Evolutionary conservation across 2,888 invertebrate genomes (phyloP), one percentile per base, ranked within the genome.

Genomic region (Drosophila barbarae): DNA sequence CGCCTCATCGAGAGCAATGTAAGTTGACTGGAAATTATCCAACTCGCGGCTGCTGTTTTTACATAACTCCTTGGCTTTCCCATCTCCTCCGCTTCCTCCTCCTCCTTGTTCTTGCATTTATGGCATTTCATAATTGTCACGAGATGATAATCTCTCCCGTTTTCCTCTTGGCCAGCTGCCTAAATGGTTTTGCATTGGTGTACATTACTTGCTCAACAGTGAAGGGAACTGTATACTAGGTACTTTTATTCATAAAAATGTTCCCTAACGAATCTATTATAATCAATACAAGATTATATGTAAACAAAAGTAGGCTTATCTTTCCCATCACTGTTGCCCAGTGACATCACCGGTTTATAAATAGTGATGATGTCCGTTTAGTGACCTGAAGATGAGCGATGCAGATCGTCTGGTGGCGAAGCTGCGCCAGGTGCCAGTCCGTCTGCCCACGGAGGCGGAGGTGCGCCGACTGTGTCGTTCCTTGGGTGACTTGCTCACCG

Each of bases 381-480:
- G 44, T 57, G 47, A 38, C 21, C 30, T 15, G 23, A 51, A 34
- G 32, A 52, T 65, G 64, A 53, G 46, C 38, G 44, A 52, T 23
- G 53, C 42, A 12, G 59, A 63, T 30, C 64, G 54, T 65, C 49
- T 64, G 55, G 47, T 64, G 49, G 64, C 46, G 9, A 46, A 56
- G 32, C 46, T 60, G 46, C 46, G 56, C 44, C 56, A 21, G 26
- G 56, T 99, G 77, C 98, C 99, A 32, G 56, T 36, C 15, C 39
- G 44, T 38, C 59, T 60, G 59, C 63, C 61, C 32, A 50, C 23
- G 30, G 99, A 99, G 93, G 95, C 96, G 91, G 98, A 99, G 91
- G 92, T 99, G 77, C 96, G 98, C 92, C 95, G 96, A 91, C 92
- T 99, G 73, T 99, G 99, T 92, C 95, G 97, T 90, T 94, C 97